Conservation (phyloP, 2,113 vertebrate genomes). For the Azemiops feae region DNA sequence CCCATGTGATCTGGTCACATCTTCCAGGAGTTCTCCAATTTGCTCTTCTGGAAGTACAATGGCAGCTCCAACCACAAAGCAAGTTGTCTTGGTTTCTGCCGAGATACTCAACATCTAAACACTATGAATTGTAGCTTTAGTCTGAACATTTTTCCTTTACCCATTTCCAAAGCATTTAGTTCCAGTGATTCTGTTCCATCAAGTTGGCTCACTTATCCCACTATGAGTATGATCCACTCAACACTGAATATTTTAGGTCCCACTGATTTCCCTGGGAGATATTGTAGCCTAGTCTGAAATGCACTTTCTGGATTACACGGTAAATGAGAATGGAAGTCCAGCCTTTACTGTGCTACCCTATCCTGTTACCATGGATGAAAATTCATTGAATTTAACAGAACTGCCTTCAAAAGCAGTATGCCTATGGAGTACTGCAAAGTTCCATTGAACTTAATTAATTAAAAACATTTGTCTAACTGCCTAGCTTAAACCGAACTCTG, state of each 20-base stretch:
- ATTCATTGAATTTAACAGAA: not conserved
- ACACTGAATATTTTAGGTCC: not conserved
- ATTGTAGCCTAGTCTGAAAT: not conserved
- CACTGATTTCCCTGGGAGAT: not conserved
- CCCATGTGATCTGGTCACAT: constrained; percentile 24
- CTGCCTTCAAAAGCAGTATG: not conserved
- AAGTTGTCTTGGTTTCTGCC: constrained; percentile 50
- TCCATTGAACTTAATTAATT: not conserved
- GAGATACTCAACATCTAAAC: constrained; percentile 54
- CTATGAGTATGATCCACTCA: not conserved
- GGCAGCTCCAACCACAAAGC: constrained; percentile 50
- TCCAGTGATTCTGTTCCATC: constrained; percentile 30
- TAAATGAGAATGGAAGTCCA: not conserved
- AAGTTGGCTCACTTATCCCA: not conserved
- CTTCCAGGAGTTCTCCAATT: constrained; percentile 23
- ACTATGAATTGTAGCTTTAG: constrained; percentile 54
- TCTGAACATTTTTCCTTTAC: constrained; percentile 51
- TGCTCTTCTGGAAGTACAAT: constrained; percentile 8
- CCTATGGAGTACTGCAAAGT: not conserved
- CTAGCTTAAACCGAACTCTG: not conserved
- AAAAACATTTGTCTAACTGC: not conserved
- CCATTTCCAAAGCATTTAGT: constrained; percentile 55
- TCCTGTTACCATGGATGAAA: not conserved
- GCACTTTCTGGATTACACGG: not conserved
- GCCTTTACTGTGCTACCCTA: not conserved